These are phyloP conservation scores for Pitta sordida DNA, from an alignment of 2,113 vertebrate species.

Conservation along the genomic window DNA sequence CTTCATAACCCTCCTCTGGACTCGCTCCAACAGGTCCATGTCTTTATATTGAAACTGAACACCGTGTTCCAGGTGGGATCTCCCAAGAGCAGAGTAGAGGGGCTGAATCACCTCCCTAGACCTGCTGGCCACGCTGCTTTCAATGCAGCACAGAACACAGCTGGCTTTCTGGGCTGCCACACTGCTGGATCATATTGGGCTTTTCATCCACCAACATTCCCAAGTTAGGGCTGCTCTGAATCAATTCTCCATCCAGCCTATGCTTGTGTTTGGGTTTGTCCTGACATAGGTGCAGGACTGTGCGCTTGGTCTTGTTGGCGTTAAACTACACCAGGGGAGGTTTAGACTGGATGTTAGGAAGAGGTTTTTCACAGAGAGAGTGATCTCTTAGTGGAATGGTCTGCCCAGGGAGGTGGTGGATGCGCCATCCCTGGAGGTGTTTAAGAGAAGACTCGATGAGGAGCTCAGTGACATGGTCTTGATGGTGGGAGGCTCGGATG, in stretches of 20 bases:
- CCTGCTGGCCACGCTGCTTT: neutral
- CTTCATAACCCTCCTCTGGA: neutral
- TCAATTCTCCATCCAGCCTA: neutral
- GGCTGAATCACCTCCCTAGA: neutral
- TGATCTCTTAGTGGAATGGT: too few species aligned
- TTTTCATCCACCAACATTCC: neutral
- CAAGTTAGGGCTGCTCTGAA: neutral
- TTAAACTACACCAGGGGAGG: too few species aligned
- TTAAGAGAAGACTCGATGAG: too few species aligned
- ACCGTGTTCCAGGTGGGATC: neutral
- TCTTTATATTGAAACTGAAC: neutral
- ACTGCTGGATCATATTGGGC: neutral
- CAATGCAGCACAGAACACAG: neutral
- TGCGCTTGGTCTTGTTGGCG: neutral
- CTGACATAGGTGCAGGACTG: neutral
- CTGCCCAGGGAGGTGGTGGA: too few species aligned
- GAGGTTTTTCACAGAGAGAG: too few species aligned
- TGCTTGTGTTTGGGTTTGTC: neutral
- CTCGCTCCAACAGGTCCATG: neutral
- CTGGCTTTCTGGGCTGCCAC: neutral
- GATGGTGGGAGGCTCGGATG: too few species aligned
- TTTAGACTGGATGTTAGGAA: too few species aligned
- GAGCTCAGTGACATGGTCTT: too few species aligned
- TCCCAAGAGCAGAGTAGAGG: neutral
- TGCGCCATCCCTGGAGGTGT: too few species aligned